Base-by-base conservation (phyloP, 2,113 vertebrate genomes). In the Lagopus leucura region DNA sequence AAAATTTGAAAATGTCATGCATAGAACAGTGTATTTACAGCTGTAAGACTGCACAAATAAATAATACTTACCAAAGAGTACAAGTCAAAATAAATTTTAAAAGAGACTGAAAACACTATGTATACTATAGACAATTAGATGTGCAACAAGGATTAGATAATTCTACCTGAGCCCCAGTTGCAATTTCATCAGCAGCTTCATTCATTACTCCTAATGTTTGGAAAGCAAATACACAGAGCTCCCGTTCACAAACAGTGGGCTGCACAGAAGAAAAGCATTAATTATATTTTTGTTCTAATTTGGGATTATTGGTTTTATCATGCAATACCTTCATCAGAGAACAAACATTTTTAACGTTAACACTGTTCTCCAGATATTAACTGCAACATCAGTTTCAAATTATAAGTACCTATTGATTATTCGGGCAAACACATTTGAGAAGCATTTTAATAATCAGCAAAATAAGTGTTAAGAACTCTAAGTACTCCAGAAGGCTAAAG, bases 181-280 rank as follows among this genome's bases (percentile, higher is more conserved):
- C 98, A 82, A 99, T 99, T 97, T 99, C 98, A 96, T 99, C 98
- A 73, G 98, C 98, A 70, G 98, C 98, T 97, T 99, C 98, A 0
- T 99, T 99, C 98, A 99, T 99, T 74, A 99, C 98, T 82, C 98
- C 98, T 95, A 99, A 94, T 24, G 98, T 99, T 98, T 99, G 98
- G 95, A 99, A 99, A 95, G 98, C 98, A 96, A 99, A 99, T 54
- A 99, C 98, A 90, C 98, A 99, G 55, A 99, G 98, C 86, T 99
- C 98, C 72, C 98, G 97, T 94, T 99, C 98, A 97, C 98, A 99
- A 79, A 99, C 98, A 2, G 98, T 99, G 89, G 98, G 98, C 98
- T 99, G 84, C 60, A 93, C 7, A 40, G 21, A 82, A 10, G 86
- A 85, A 69, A 38, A 42, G 89, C 89, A 42, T 42, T 64, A 86